A percentile compares a stretch with the other conserved stretches of the same genome.
These are phyloP conservation scores for Epizoanthus scotinus DNA, from an alignment of 92 coral and sea anemone genomes.

Conservation along the genomic window DNA sequence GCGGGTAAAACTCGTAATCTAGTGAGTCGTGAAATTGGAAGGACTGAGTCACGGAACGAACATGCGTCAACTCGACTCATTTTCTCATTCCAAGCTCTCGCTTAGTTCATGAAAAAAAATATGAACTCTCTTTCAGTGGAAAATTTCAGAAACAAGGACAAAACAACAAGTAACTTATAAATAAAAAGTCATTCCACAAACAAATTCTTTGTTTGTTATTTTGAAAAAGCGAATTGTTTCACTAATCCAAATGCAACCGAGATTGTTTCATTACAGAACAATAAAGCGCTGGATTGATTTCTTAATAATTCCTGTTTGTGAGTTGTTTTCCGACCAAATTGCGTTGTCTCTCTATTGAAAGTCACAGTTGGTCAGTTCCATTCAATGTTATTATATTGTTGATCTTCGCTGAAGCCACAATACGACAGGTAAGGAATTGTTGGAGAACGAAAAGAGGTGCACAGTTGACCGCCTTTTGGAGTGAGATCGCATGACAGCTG, in stretches of 20 bases:
- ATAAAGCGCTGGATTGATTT: slow-evolving; percentile 30
- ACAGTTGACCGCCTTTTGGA: neutral
- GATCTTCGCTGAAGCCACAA: neutral
- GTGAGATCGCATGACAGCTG: slow-evolving; percentile 10
- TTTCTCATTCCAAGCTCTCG: neutral
- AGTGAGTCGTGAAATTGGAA: slow-evolving; percentile 3
- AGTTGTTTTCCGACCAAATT: neutral
- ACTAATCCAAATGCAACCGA: neutral
- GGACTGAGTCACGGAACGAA: slow-evolving; percentile 10
- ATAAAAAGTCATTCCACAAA: slow-evolving; percentile 1
- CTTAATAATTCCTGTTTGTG: slow-evolving; percentile 1
- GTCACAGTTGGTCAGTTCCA: slow-evolving; percentile 15
- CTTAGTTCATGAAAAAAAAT: neutral
- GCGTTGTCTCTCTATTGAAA: neutral
- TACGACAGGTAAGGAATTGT: slow-evolving; percentile 32
- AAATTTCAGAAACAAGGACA: neutral
- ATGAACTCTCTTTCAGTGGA: neutral
- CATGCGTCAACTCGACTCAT: neutral
- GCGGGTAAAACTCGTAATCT: neutral
- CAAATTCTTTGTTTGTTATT: slow-evolving; percentile 1
- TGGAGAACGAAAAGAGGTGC: neutral
- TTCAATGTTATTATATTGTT: slow-evolving; percentile 8
- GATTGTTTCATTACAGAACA: slow-evolving; percentile 11
- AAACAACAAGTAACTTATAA: too few relatives aligned
- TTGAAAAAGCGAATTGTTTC: neutral